phyloP scores from a whole-genome alignment of 2,888 invertebrate genomes.

The Trachelus stipa region DNA sequence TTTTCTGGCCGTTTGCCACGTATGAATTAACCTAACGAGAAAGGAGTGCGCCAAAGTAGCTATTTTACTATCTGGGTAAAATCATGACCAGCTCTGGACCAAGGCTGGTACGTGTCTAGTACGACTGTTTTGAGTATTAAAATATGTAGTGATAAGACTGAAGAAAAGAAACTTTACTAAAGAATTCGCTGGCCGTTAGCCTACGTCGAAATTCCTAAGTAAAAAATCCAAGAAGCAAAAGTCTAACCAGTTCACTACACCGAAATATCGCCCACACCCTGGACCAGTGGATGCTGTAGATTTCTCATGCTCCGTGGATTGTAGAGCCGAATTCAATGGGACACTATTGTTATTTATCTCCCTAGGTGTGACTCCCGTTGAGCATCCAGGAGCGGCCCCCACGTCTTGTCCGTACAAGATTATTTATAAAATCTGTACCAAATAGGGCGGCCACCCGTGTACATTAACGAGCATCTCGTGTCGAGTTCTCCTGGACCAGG shows the following conservation, averaged over 20 bases:
- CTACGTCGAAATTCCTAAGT: constrained; percentile 12
- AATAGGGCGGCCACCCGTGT: constrained; percentile 36
- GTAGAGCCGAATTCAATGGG: constrained; percentile 44
- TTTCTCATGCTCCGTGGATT: not conserved
- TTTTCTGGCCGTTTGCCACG: constrained; percentile 41
- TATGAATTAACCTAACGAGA: constrained; percentile 53
- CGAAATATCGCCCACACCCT: constrained; percentile 28
- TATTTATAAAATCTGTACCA: constrained; percentile 44
- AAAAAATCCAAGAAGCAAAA: not conserved
- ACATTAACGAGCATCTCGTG: constrained; percentile 32
- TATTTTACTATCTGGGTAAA: not conserved
- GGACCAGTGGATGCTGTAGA: constrained; percentile 17
- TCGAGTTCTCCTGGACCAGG: not conserved
- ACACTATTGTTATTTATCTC: constrained; percentile 49
- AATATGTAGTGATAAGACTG: constrained; percentile 9
- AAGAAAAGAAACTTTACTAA: constrained; percentile 10
- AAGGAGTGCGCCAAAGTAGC: constrained; percentile 4
- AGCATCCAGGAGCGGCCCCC: constrained; percentile 35
- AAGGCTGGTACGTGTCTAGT: not conserved
- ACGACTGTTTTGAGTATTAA: not conserved
- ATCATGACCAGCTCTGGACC: not conserved
- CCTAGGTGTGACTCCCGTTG: constrained; percentile 43
- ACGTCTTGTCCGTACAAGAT: constrained; percentile 29
- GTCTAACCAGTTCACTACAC: not conserved
- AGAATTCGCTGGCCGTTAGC: constrained; percentile 32